A percentile compares a stretch with the other conserved stretches of the same genome.
phyloP scores from a whole-genome alignment of 2,113 vertebrate species.

The Petrocephalus microphthalmus region DNA sequence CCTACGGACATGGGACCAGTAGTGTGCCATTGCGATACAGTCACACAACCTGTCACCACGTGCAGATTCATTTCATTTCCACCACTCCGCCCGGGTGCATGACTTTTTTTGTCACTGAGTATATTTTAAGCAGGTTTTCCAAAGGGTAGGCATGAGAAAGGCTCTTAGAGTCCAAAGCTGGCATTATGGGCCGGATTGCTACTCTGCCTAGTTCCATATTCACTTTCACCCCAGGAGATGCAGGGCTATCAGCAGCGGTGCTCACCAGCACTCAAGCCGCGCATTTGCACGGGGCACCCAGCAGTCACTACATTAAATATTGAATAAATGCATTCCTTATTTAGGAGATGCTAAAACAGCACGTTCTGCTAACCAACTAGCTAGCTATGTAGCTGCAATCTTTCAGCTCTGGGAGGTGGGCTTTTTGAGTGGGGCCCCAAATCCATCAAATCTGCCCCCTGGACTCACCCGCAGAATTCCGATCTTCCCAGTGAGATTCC shows the following conservation, averaged over 20 bases:
- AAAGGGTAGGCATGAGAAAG: neutral
- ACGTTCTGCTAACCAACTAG: neutral
- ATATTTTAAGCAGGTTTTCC: neutral
- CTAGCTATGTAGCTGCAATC: neutral
- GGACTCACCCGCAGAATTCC: neutral
- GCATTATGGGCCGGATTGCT: neutral
- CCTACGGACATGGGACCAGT: too few species aligned
- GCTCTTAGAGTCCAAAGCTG: neutral
- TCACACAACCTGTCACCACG: too few species aligned
- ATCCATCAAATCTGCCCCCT: neutral
- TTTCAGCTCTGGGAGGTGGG: neutral
- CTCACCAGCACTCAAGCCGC: neutral
- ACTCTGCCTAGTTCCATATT: neutral
- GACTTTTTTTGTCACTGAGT: neutral
- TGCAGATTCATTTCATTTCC: too few species aligned
- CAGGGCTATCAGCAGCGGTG: neutral
- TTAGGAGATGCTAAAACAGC: neutral
- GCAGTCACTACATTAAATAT: neutral
- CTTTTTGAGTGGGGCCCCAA: neutral
- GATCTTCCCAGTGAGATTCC: neutral
- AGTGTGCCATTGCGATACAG: too few species aligned
- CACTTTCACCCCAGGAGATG: neutral
- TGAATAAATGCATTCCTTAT: neutral
- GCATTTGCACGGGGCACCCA: neutral
- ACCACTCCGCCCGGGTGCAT: too few species aligned